A percentile compares a stretch with the other conserved stretches of the same genome.
phyloP scores from a whole-genome alignment of 1,140 invertebrate genomes.

The Trachymyrmex septentrionalis region DNA sequence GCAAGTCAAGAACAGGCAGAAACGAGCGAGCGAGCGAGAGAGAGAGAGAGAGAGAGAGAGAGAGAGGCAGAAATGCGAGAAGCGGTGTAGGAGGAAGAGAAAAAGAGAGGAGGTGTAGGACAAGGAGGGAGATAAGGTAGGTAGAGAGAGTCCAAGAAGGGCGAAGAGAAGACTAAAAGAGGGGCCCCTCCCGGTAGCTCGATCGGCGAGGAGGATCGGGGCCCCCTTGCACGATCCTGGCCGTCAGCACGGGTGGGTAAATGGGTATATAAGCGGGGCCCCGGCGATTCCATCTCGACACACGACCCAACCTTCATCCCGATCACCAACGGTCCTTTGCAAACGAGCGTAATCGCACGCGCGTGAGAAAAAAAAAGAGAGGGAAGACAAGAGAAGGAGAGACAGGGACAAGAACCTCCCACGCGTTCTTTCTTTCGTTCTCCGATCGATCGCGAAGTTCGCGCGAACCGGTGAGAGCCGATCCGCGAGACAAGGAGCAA shows the following conservation, averaged over 20 bases:
- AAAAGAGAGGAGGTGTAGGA: conserved; percentile 39
- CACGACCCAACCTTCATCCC: conserved; percentile 85
- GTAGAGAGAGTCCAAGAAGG: conserved; percentile 53
- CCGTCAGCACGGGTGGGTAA: conserved; percentile 78
- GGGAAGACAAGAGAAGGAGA: conserved; percentile 12
- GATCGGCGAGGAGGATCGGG: conserved; percentile 70
- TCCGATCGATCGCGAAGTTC: conserved; percentile 58
- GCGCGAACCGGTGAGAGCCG: conserved; percentile 59
- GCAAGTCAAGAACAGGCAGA: conserved; percentile 30
- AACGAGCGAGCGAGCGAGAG: conserved; percentile 51
- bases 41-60: conserved; percentile 22
- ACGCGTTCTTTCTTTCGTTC: conserved; percentile 56
- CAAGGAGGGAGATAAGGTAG: conserved; percentile 58
- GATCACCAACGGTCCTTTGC: conserved; percentile 69
- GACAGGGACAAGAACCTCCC: conserved; percentile 22
- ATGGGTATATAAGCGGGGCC: conserved; percentile 86
- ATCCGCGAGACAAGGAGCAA: conserved; percentile 14
- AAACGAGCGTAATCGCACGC: conserved; percentile 76
- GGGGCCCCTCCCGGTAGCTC: conserved; percentile 63
- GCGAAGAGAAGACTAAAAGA: conserved; percentile 69
- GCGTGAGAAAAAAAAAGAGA: conserved; percentile 68
- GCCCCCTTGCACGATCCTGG: conserved; percentile 74
- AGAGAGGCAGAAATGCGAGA: conserved; percentile 47
- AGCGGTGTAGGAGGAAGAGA: conserved; percentile 26
- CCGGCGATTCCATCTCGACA: conserved; percentile 84